Conservation (phyloP, 2,888 invertebrate genomes). For the Cynaeus angustus region DNA sequence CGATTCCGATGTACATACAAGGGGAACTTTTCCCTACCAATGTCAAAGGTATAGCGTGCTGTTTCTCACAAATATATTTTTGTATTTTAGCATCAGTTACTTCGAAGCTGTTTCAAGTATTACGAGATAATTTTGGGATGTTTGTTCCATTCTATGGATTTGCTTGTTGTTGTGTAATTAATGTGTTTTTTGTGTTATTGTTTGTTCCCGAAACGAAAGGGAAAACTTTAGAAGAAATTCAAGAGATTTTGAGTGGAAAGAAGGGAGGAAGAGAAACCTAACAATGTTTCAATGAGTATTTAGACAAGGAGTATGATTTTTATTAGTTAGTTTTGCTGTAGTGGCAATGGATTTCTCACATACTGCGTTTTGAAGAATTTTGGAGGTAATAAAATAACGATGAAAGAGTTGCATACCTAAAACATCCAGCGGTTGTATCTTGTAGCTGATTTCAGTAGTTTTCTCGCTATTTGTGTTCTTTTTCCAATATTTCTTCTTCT, state of each 20-base stretch:
- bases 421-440: no score
- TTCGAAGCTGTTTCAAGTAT: slow-evolving; percentile 71
- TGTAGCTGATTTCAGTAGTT: no score
- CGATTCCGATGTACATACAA: slow-evolving; percentile 36
- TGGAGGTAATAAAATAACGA: no score
- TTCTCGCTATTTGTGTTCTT: no score
- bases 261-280: no score
- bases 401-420: no score
- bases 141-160: slow-evolving; percentile 80
- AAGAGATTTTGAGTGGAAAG: slow-evolving; percentile 67
- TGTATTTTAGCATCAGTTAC: slow-evolving; percentile 71
- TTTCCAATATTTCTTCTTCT: no score
- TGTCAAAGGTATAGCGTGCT: slow-evolving; percentile 75
- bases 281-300: no score
- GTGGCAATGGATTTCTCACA: no score
- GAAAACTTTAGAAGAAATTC: slow-evolving; percentile 81
- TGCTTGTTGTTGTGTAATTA: slow-evolving; percentile 75
- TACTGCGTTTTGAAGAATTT: no score
- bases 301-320: no score
- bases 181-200: slow-evolving; percentile 76
- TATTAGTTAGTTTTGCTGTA: no score
- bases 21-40: slow-evolving; percentile 61
- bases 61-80: slow-evolving; percentile 73
- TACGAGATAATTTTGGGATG: slow-evolving; percentile 76
- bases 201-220: slow-evolving; percentile 82